Conservation (phyloP, 2,797 vertebrate species). For the Micromesistius poutassou region DNA sequence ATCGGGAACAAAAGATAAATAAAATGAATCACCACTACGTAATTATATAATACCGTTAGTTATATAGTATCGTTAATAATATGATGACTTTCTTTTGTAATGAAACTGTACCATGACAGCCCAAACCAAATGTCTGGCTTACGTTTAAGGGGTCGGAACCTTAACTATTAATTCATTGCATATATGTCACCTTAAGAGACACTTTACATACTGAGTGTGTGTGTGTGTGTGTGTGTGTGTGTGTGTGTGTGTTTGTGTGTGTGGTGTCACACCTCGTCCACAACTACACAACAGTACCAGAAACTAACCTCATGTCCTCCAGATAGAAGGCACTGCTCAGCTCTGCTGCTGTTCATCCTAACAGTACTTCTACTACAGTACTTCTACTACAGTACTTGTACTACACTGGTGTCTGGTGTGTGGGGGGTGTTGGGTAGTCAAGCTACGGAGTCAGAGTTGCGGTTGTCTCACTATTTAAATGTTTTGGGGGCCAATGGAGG, state of each 20-base stretch:
- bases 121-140: not conserved
- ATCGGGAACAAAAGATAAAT: not conserved
- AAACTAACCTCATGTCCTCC: too few relatives aligned
- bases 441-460: not conserved
- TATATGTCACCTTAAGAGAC: not conserved
- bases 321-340: too few relatives aligned
- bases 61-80: not conserved
- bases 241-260: too few relatives aligned
- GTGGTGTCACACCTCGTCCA: not conserved
- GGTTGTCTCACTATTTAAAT: not conserved
- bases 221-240: too few relatives aligned
- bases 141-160: not conserved
- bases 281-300: too few relatives aligned
- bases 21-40: not conserved
- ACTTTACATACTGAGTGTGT: not conserved
- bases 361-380: not conserved
- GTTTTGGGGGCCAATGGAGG: too few relatives aligned
- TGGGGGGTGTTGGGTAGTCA: not conserved
- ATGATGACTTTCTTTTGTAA: not conserved
- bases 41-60: not conserved
- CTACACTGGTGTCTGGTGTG: too few relatives aligned
- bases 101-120: not conserved
- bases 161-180: not conserved
- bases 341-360: not conserved
- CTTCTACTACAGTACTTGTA: not conserved